Evolutionary conservation across 2,113 vertebrate species (phyloP).

Genomic region (Percina caprodes): DNA sequence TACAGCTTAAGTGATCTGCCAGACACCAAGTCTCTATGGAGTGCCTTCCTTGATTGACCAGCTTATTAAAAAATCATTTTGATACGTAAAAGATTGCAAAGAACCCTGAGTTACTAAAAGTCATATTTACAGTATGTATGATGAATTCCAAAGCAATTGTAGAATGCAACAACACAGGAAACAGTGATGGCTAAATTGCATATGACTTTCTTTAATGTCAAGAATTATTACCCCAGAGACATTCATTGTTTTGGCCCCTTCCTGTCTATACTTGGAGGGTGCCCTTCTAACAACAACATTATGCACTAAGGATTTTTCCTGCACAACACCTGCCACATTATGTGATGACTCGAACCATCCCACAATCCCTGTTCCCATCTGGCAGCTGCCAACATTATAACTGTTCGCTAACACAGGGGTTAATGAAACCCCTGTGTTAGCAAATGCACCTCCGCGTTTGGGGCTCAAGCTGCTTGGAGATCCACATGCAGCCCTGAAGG

Average conservation of each 20-base stretch:
- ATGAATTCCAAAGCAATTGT: neutral
- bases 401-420: constrained; percentile 75
- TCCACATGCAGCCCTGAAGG: constrained; percentile 75
- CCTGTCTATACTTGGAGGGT: neutral
- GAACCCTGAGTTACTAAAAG: neutral
- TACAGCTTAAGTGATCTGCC: neutral
- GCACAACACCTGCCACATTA: constrained; percentile 74
- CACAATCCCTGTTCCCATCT: constrained; percentile 72
- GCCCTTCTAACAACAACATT: constrained; percentile 64
- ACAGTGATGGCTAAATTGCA: neutral
- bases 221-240: constrained; percentile 18
- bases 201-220: neutral
- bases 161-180: neutral
- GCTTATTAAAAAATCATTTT: neutral
- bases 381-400: constrained; percentile 76
- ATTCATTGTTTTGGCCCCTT: neutral
- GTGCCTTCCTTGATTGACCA: neutral
- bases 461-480: constrained; percentile 79
- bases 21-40: neutral
- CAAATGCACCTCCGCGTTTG: constrained; percentile 65
- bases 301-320: constrained; percentile 52
- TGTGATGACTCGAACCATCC: constrained; percentile 67
- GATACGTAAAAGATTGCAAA: neutral
- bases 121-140: neutral
- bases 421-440: constrained; percentile 77